These are phyloP conservation scores for Pollenia amentaria DNA, from an alignment of 2,888 invertebrate species.

Conservation along the genomic window DNA sequence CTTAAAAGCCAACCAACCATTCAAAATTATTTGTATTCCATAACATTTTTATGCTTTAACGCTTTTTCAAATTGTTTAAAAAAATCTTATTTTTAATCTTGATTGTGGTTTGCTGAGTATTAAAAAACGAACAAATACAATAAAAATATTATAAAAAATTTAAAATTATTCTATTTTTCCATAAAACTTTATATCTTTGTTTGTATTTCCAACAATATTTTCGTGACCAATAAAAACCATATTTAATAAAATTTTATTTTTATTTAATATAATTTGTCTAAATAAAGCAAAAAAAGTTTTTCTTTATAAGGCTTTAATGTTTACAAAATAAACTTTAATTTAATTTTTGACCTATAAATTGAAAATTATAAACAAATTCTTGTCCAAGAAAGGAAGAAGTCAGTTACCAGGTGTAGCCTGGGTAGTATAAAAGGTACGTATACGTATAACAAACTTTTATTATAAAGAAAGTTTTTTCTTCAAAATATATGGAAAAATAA, in stretches of 20 bases:
- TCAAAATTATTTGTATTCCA: conserved; percentile 54
- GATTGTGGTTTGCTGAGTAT: conserved; percentile 27
- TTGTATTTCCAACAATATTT: conserved; percentile 10
- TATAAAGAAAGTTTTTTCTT: no score
- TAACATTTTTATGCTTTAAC: conserved; percentile 71
- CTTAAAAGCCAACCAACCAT: conserved; percentile 12
- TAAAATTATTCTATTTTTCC: conserved; percentile 17
- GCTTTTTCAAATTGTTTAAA: conserved; percentile 68
- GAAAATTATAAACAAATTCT: no score
- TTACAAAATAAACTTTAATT: neutral
- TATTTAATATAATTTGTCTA: neutral
- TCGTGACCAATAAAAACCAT: conserved; percentile 43
- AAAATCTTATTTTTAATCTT: conserved; percentile 39
- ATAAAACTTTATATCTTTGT: conserved; percentile 32
- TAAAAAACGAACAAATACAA: conserved; percentile 22
- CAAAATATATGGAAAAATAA: no score
- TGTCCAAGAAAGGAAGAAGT: no score
- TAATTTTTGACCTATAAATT: neutral
- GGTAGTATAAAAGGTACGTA: no score
- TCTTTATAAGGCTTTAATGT: neutral
- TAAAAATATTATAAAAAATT: conserved; percentile 35
- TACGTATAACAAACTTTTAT: no score
- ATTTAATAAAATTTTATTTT: conserved; percentile 40
- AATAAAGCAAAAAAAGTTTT: neutral
- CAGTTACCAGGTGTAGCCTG: no score